phyloP scores from a whole-genome alignment of 1,140 invertebrate species.

The Conus betulinus region DNA sequence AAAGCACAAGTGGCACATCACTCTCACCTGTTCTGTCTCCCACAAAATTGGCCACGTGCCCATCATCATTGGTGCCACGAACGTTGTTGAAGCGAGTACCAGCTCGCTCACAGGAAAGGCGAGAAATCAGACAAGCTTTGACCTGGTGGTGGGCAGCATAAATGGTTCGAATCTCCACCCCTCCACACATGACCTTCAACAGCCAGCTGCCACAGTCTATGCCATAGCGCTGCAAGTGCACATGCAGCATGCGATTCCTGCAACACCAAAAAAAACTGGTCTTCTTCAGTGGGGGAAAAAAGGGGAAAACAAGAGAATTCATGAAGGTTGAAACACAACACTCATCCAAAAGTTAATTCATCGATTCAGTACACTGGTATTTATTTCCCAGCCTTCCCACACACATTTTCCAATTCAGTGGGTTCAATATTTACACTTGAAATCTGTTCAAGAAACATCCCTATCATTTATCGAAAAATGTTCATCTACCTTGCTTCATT shows the following conservation, averaged over 20 bases:
- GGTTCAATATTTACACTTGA: too few relatives aligned
- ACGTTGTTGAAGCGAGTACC: slow-evolving; percentile 92
- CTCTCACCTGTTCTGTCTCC: slow-evolving; percentile 94
- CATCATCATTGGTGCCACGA: slow-evolving; percentile 98
- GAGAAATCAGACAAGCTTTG: slow-evolving; percentile 92
- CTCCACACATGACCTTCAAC: slow-evolving; percentile 95
- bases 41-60: slow-evolving; percentile 99
- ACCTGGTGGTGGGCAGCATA: slow-evolving; percentile 96
- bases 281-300: not conserved
- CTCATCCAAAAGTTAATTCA: too few relatives aligned
- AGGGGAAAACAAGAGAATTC: not conserved
- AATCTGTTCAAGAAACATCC: too few relatives aligned
- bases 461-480: too few relatives aligned
- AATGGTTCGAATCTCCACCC: slow-evolving; percentile 95
- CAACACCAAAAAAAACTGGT: slow-evolving; percentile 25
- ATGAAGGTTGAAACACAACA: not conserved
- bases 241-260: slow-evolving; percentile 94
- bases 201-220: slow-evolving; percentile 93
- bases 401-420: too few relatives aligned
- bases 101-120: slow-evolving; percentile 94
- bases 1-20: not conserved
- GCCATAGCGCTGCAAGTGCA: slow-evolving; percentile 92
- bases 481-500: too few relatives aligned
- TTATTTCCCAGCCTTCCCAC: too few relatives aligned
- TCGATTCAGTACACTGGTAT: not conserved